Evolutionary conservation across 2,113 vertebrate genomes (phyloP).

Genomic region (Syrrhaptes paradoxus): DNA sequence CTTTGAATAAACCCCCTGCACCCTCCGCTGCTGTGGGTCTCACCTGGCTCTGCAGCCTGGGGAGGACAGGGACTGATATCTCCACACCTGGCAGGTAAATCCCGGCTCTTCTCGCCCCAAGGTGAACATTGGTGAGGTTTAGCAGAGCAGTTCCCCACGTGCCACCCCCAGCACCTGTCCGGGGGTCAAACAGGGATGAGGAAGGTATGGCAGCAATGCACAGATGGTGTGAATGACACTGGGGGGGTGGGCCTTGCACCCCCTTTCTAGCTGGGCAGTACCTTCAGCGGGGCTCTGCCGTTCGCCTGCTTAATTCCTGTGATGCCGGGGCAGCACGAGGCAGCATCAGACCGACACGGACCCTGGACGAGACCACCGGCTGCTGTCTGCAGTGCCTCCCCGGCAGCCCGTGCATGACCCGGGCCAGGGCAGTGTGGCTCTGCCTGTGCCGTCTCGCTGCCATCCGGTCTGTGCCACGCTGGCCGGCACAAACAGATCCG

Average conservation of each 20-base stretch:
- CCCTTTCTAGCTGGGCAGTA: not conserved
- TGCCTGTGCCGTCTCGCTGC: not conserved
- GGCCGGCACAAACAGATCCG: not conserved
- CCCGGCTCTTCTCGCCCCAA: rapidly evolving
- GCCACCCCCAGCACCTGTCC: not conserved
- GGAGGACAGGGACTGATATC: not conserved
- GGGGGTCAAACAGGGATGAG: not conserved
- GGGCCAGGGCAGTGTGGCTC: not conserved
- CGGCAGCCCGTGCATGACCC: rapidly evolving
- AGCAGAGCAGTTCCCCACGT: not conserved
- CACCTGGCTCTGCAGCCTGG: not conserved
- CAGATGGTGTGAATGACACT: not conserved
- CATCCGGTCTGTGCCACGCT: not conserved
- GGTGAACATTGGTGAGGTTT: not conserved
- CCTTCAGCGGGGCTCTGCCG: not conserved
- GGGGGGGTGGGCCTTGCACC: not conserved
- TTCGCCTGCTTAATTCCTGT: rapidly evolving
- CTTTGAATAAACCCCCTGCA: not conserved
- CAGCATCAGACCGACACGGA: not conserved
- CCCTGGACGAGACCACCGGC: not conserved
- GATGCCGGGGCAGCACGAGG: rapidly evolving
- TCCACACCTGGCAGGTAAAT: not conserved
- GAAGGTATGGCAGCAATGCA: not conserved
- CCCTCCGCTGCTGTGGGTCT: rapidly evolving
- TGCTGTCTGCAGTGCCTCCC: not conserved